phyloP scores from a whole-genome alignment of 2,797 vertebrate genomes.

The Amazona ochrocephala region DNA sequence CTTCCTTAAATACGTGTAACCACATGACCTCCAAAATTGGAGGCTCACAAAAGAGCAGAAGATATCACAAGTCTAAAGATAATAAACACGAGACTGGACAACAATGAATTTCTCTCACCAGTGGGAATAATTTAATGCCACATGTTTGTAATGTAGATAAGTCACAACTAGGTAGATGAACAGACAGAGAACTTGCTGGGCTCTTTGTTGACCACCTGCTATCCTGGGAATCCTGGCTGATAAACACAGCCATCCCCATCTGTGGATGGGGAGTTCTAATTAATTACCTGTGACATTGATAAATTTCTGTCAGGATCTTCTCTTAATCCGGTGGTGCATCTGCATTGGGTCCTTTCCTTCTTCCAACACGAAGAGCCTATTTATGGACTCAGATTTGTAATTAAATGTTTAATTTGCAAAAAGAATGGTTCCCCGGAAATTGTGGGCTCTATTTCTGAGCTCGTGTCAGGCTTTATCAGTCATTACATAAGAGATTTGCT shows the following conservation, averaged over 20 bases:
- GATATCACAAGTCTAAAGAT: neutral
- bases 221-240: slow-evolving; percentile 58
- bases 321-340: slow-evolving; percentile 68
- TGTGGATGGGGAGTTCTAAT: slow-evolving; percentile 71
- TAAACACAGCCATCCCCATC: slow-evolving; percentile 60
- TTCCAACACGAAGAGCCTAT: slow-evolving; percentile 59
- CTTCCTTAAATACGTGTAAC: neutral
- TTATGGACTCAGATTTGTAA: slow-evolving; percentile 69
- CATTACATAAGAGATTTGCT: slow-evolving; percentile 72
- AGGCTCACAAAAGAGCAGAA: neutral
- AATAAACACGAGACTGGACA: neutral
- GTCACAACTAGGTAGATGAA: slow-evolving; percentile 22
- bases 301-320: slow-evolving; percentile 70
- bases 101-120: neutral
- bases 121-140: neutral
- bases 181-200: slow-evolving; percentile 56
- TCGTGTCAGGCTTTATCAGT: slow-evolving; percentile 62
- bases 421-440: slow-evolving; percentile 76
- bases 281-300: slow-evolving; percentile 79
- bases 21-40: neutral
- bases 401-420: slow-evolving; percentile 77
- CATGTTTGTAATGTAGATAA: neutral
- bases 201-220: slow-evolving; percentile 66
- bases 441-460: slow-evolving; percentile 60
- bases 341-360: slow-evolving; percentile 28